These are phyloP conservation scores for Calephelis virginiensis DNA, from an alignment of 1,140 invertebrate genomes.

Conservation along the genomic window DNA sequence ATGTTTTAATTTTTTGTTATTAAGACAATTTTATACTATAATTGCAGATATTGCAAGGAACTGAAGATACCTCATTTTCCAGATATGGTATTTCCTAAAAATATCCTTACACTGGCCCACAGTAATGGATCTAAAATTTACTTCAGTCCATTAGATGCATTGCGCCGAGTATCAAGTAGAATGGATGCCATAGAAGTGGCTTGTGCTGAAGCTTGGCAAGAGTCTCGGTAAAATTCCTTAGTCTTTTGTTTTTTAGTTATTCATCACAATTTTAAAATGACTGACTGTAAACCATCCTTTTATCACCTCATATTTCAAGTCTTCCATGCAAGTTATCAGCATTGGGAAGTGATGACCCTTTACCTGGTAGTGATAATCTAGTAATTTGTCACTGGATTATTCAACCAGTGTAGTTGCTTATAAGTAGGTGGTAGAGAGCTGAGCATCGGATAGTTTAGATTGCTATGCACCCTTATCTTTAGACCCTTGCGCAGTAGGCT, in stretches of 20 bases:
- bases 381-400: no score
- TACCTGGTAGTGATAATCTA: no score
- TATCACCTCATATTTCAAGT: no score
- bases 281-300: no score
- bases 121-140: conserved; percentile 85
- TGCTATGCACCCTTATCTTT: no score
- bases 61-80: conserved; percentile 94
- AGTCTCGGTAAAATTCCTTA: conserved; percentile 82
- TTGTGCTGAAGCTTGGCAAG: conserved; percentile 93
- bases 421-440: no score
- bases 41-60: conserved; percentile 85
- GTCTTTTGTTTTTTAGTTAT: conserved; percentile 8
- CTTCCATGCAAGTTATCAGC: no score
- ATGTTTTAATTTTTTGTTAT: neutral
- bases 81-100: conserved; percentile 98
- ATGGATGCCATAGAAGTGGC: conserved; percentile 90
- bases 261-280: no score
- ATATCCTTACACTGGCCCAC: conserved; percentile 85
- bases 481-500: no score
- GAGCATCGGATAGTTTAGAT: no score
- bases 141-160: conserved; percentile 95
- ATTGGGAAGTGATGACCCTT: no score
- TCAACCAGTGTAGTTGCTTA: no score
- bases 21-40: neutral
- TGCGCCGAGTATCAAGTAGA: conserved; percentile 89